Percentiles rank a stretch among this genome's conserved stretches.
phyloP scores from a whole-genome alignment of 2,888 invertebrate genomes.

The Watsonalla cultraria region DNA sequence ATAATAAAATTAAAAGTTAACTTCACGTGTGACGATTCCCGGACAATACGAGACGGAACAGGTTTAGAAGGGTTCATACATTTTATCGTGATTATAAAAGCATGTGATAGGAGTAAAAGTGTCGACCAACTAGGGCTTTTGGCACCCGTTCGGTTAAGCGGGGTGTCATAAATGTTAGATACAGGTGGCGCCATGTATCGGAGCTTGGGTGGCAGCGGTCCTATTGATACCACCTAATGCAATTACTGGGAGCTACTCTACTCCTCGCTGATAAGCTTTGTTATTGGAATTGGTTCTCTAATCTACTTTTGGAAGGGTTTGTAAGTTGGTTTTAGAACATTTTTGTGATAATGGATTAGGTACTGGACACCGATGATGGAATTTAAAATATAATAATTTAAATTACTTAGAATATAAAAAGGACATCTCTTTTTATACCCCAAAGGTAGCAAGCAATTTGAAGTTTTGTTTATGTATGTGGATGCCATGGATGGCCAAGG shows the following conservation, averaged over 20 bases:
- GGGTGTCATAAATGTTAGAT: conserved; percentile 43
- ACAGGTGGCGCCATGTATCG: conserved; percentile 57
- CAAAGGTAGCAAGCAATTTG: too few relatives aligned
- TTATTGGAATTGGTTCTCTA: background rate
- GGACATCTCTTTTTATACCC: too few relatives aligned
- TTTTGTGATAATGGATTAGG: too few relatives aligned
- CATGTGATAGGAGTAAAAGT: conserved; percentile 63
- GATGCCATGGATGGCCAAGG: too few relatives aligned
- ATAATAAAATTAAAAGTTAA: conserved; percentile 54
- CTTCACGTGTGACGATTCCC: conserved; percentile 12
- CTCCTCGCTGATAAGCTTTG: background rate
- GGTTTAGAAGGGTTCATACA: conserved; percentile 10
- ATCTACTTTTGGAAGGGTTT: background rate
- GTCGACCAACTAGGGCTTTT: conserved; percentile 69
- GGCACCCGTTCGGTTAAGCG: conserved; percentile 61
- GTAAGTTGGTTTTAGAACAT: too few relatives aligned
- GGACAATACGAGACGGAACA: conserved; percentile 11
- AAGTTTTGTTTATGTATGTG: too few relatives aligned
- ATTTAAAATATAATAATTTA: too few relatives aligned
- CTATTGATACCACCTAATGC: conserved; percentile 13
- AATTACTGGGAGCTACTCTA: conserved; percentile 15
- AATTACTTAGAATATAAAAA: too few relatives aligned
- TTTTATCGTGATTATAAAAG: conserved; percentile 66
- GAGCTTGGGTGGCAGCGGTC: conserved; percentile 12
- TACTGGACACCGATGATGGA: too few relatives aligned